A percentile compares a stretch with the other conserved stretches of the same genome.
These are phyloP conservation scores for Ptychobarbus kaznakovi DNA, from an alignment of 2,797 vertebrate species.

Conservation along the genomic window DNA sequence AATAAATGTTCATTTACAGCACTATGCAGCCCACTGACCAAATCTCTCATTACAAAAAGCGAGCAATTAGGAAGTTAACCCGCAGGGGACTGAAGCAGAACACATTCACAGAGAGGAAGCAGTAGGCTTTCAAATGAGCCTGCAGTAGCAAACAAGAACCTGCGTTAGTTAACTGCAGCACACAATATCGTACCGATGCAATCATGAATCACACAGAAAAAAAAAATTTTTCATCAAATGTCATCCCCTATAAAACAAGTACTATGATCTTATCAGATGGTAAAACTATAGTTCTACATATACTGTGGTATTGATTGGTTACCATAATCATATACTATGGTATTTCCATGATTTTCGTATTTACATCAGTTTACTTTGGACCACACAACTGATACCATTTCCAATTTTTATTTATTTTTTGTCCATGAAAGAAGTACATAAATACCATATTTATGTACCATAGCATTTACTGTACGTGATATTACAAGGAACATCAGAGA, in stretches of 20 bases:
- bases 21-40: constrained; percentile 39
- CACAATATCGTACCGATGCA: neutral
- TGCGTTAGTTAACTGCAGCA: constrained; percentile 7
- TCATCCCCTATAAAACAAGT: neutral
- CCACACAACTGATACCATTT: neutral
- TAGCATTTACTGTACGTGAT: neutral
- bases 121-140: constrained; percentile 28
- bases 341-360: neutral
- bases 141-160: constrained; percentile 7
- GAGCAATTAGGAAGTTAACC: constrained; percentile 39
- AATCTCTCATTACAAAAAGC: constrained; percentile 39
- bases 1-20: constrained; percentile 25
- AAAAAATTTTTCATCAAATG: too few relatives aligned
- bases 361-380: neutral
- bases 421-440: neutral
- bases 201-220: neutral
- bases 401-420: too few relatives aligned
- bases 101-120: constrained; percentile 31
- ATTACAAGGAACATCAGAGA: neutral
- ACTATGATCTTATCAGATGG: neutral
- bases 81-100: constrained; percentile 20
- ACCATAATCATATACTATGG: neutral
- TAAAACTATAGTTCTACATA: neutral
- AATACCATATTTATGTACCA: constrained; percentile 3
- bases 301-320: neutral